Evolutionary conservation across 2,797 vertebrate species (phyloP), one percentile per base, ranked within the genome.

Genomic region (Amniataba percoides): DNA sequence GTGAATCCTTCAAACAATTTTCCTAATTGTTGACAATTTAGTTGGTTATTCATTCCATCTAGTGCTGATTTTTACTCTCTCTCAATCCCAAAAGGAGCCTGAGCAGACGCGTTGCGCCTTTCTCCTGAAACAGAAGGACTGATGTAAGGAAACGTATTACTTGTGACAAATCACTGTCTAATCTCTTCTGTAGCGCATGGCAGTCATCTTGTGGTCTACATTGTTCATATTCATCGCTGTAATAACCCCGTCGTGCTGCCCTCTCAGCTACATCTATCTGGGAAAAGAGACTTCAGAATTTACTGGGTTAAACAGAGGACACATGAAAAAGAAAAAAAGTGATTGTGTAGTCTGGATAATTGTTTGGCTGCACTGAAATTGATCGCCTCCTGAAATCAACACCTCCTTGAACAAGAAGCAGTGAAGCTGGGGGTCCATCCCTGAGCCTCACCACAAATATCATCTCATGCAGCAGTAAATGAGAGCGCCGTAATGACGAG

Each of bases 361-460:
- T 48, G 51, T 21, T 3, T 31, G 18, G 59, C n/a, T 62, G 73
- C 48, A 51, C 40, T 39, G 42, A 64, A 73, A 72, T 49, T 66
- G 6, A 53, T 61, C 13, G 76, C 84, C 60, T 78, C 82, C 81
- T 27, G 27, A 72, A 34, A 76, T 81, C 31, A 83, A 87, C 80
- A 43, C 31, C 59, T 21, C 46, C 39, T n/a, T 31, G 39, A 21
- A 52, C 4, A 59, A 34, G 58, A 14, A 39, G 42, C 19, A 5
- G 25, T 7, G 42, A 23, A 14, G 18, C 48, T 58, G 48, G 40
- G 7, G 13, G 10, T 59, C 34, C 7, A 31, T 56, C 39, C 15
- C 4, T 27, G 4, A n/a, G 48, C 15, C 18, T 42, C 12, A 31
- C 15, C 42, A 0, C 3, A n/a, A 21, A 45, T 18, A 39, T 62